phyloP scores from a whole-genome alignment of 2,797 vertebrate genomes.

The Megalops cyprinoides region DNA sequence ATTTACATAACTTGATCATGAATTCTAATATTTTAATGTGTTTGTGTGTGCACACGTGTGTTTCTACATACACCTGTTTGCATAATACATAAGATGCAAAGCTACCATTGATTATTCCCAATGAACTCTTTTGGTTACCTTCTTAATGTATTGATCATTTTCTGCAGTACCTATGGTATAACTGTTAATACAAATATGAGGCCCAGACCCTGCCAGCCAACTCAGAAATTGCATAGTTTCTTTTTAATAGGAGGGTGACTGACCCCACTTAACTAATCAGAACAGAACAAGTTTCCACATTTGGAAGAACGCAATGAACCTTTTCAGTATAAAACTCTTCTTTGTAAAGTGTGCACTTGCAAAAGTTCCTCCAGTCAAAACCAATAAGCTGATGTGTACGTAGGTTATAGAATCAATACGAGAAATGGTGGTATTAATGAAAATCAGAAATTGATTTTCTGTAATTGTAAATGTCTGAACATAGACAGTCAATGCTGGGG shows the following conservation, averaged over 20 bases:
- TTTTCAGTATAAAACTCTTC: conserved; percentile 44
- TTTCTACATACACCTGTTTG: too few relatives aligned
- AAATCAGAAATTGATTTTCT: conserved; percentile 57
- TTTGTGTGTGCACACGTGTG: too few relatives aligned
- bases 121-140: too few relatives aligned
- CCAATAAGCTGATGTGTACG: conserved; percentile 47
- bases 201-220: conserved; percentile 43
- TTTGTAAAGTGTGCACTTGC: conserved; percentile 55
- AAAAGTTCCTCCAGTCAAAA: conserved; percentile 42
- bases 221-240: conserved; percentile 44
- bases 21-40: too few relatives aligned
- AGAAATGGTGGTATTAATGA: conserved; percentile 53
- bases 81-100: too few relatives aligned
- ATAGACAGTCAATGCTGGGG: conserved; percentile 16
- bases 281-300: conserved; percentile 50
- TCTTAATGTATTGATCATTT: neutral
- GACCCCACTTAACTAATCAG: conserved; percentile 68
- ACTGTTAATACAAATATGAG: neutral
- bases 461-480: conserved; percentile 47
- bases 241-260: conserved; percentile 54
- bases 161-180: neutral
- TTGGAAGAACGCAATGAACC: conserved; percentile 34
- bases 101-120: too few relatives aligned
- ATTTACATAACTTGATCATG: too few relatives aligned
- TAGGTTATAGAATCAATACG: conserved; percentile 44